phyloP scores from a whole-genome alignment of 2,797 vertebrate genomes.

The Gallinago nigripennis region DNA sequence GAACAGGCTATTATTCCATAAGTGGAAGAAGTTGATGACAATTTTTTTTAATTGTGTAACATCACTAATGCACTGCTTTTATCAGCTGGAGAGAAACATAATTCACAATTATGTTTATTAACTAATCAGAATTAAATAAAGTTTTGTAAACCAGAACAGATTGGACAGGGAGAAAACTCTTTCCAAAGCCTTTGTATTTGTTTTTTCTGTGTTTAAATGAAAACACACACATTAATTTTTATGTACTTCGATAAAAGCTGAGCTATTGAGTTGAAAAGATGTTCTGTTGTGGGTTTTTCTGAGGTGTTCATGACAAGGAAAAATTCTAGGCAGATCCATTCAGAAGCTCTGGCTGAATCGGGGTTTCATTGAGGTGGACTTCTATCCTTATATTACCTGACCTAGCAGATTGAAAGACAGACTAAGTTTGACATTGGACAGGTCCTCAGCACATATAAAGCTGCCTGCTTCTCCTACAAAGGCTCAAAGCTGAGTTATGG shows the following conservation, averaged over 20 bases:
- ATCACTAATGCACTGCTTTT: neutral
- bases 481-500: neutral
- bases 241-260: neutral
- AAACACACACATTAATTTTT: neutral
- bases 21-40: neutral
- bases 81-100: neutral
- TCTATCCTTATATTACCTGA: neutral
- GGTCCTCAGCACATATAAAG: neutral
- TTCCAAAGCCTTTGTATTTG: neutral
- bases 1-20: neutral
- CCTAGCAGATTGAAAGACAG: neutral
- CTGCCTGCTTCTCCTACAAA: neutral
- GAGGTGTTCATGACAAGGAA: neutral
- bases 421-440: neutral
- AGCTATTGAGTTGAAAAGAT: neutral
- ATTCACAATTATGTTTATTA: neutral
- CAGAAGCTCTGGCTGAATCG: neutral
- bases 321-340: neutral
- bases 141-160: neutral
- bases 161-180: neutral
- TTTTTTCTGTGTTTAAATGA: neutral
- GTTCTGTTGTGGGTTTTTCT: neutral
- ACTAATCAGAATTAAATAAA: neutral
- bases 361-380: accelerated
- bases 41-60: neutral